Percentiles rank a stretch among this genome's conserved stretches.
These are phyloP conservation scores for Drosophila mayri DNA, from an alignment of 1,140 invertebrate species.

Conservation along the genomic window DNA sequence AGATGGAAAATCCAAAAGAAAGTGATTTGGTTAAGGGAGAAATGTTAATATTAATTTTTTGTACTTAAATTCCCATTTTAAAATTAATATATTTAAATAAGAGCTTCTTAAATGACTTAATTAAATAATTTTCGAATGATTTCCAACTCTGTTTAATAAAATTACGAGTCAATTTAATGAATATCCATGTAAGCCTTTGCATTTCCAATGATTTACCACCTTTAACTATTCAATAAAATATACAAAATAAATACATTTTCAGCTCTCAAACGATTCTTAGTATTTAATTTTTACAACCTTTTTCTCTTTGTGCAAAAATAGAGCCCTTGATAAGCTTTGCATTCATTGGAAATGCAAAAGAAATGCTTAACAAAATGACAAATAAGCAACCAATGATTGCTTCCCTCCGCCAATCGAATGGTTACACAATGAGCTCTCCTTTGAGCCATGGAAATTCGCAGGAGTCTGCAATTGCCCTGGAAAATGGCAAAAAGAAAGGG, in stretches of 20 bases:
- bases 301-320: slow-evolving; percentile 2
- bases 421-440: slow-evolving; percentile 36
- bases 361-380: slow-evolving; percentile 41
- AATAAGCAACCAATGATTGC: slow-evolving; percentile 54
- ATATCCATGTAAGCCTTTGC: too few relatives aligned
- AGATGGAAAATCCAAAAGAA: not conserved
- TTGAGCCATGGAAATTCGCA: slow-evolving; percentile 44
- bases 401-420: slow-evolving; percentile 51
- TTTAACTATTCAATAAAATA: not conserved
- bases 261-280: not conserved
- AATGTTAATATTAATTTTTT: not conserved
- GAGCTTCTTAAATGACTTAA: not conserved
- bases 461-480: slow-evolving; percentile 61
- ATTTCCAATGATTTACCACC: too few relatives aligned
- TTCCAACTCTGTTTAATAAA: too few relatives aligned
- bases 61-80: not conserved
- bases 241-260: not conserved
- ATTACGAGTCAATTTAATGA: too few relatives aligned
- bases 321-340: slow-evolving; percentile 11
- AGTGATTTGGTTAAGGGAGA: not conserved
- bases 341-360: slow-evolving; percentile 31
- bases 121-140: too few relatives aligned
- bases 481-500: slow-evolving; percentile 64
- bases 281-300: not conserved
- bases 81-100: not conserved